These are phyloP conservation scores for Oryzias dopingdopingensis DNA, from an alignment of 2,797 vertebrate genomes.

Conservation along the genomic window DNA sequence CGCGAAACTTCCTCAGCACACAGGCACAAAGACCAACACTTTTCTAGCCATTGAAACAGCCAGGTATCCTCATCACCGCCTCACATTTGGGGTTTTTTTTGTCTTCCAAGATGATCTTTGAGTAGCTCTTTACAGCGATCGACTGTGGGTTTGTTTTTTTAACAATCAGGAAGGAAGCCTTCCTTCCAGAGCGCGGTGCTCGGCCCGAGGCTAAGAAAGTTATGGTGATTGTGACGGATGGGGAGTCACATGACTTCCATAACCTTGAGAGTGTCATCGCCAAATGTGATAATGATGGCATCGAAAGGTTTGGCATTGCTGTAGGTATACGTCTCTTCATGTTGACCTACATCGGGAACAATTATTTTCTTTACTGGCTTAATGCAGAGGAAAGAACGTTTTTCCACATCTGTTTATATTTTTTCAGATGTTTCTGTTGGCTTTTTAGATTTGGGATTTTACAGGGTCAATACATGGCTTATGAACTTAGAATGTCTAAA, in stretches of 20 bases:
- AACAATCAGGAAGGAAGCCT: constrained; percentile 85
- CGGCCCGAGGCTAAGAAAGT: constrained; percentile 90
- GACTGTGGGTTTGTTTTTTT: neutral
- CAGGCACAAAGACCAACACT: constrained; percentile 87
- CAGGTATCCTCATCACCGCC: constrained; percentile 73
- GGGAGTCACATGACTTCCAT: constrained; percentile 91
- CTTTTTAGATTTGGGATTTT: too few species aligned
- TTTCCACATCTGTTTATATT: neutral
- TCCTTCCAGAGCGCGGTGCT: constrained; percentile 86
- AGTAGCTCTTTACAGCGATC: too few species aligned
- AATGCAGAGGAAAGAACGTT: neutral
- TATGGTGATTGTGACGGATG: constrained; percentile 97
- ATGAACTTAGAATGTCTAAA: too few species aligned
- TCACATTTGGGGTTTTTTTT: too few species aligned
- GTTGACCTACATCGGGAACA: neutral
- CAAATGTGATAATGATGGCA: constrained; percentile 81
- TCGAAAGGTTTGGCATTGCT: constrained; percentile 93
- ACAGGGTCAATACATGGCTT: too few species aligned
- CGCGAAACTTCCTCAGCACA: constrained; percentile 76
- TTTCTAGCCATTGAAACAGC: constrained; percentile 90
- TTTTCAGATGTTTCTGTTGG: too few species aligned
- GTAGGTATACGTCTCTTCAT: constrained; percentile 77
- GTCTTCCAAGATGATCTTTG: too few species aligned
- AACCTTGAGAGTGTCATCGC: constrained; percentile 76
- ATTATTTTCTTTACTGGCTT: neutral